These are phyloP conservation scores for Halcyon badia DNA, from an alignment of 2,797 vertebrate genomes.

Conservation along the genomic window DNA sequence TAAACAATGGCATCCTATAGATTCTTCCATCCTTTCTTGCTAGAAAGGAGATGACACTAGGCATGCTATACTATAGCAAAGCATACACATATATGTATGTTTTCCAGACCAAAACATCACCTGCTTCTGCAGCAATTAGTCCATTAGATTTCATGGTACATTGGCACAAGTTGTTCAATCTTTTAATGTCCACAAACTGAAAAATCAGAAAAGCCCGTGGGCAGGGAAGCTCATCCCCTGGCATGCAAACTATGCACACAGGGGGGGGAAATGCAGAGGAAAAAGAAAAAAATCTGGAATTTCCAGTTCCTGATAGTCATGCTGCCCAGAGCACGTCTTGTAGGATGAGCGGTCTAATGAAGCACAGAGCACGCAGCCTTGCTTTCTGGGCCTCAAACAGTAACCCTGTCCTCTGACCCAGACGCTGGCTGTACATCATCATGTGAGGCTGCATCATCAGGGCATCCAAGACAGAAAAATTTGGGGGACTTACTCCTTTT, in stretches of 20 bases:
- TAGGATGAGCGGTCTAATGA: neutral
- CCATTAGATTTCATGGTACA: neutral
- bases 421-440: neutral
- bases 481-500: neutral
- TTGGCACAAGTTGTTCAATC: neutral
- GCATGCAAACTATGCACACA: neutral
- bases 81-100: rapidly evolving
- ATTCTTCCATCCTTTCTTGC: neutral
- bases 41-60: rapidly evolving
- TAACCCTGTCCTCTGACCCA: neutral
- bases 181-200: neutral
- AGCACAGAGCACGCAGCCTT: neutral
- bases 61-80: neutral
- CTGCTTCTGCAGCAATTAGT: neutral
- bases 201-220: neutral
- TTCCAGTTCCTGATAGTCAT: neutral
- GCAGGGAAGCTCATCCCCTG: constrained; percentile 1
- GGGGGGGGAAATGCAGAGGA: neutral
- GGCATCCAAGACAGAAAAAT: neutral
- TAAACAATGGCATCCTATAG: rapidly evolving
- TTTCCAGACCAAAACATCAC: neutral
- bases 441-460: neutral
- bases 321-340: neutral
- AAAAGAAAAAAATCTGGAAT: constrained; percentile 19
- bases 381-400: neutral